Evolutionary conservation across 2,888 invertebrate genomes (phyloP), one percentile per base, ranked within the genome.

Genomic region (Nasonovia ribisnigri): DNA sequence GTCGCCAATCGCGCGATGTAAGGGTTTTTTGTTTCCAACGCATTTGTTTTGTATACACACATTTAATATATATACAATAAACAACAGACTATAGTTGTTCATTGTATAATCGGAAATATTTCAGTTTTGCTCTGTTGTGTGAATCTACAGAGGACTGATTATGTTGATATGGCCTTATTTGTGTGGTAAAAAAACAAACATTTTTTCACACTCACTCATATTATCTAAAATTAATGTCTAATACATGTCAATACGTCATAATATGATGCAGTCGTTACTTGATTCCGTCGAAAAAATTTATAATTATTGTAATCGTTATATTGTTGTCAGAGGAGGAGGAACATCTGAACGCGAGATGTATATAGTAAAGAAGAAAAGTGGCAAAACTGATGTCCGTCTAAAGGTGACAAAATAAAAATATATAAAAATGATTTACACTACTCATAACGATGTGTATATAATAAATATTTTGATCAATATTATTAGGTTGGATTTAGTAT

Each of bases 11-110:
- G 77, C 36, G 77, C 77, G 77, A 36, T 77, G 77, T 77, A 77
- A 77, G 77, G 77, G 16, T 43, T 89, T 89, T 89, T 89, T 89
- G 89, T 89, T 89, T 89, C 89, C 43, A 57, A 89, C 43, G 43
- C 26, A 89, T 77, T 42, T 77, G 6, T 77, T 77, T 36, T 77
- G 77, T 77, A 36, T 36, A 67, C 5, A 67, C n/a, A n/a, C n/a
- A 29, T 20, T 20, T 36, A 77, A 5, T 24, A 36, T 77, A 36
- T 24, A 77, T 16, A 57, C 8, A 77, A 77, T 16, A 57, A 8
- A 77, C 77, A 77, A 36, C 36, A 77, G 77, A 77, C 77, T 77
- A 77, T 77, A 42, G 20, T 20, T 36, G 77, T 77, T 77, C 77
- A 77, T 77, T 77, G 77, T 77, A 77, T 77, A 13, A 77, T 77